phyloP scores from a whole-genome alignment of 1,140 invertebrate genomes.

The Potamilus streckersoni region DNA sequence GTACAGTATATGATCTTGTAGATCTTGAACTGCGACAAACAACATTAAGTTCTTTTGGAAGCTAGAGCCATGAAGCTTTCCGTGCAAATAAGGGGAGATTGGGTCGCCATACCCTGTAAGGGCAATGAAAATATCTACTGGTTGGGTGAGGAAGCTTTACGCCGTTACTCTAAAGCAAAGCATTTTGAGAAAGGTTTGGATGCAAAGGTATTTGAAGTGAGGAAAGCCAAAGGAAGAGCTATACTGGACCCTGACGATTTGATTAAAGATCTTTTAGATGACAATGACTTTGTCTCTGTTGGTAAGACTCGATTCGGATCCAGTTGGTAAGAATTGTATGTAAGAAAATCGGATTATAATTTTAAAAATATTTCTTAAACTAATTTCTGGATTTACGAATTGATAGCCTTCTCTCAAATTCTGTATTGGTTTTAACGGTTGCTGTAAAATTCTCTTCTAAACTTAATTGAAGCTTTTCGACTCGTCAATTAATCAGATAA shows the following conservation, averaged over 20 bases:
- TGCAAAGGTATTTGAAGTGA: constrained; percentile 71
- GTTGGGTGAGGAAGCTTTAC: constrained; percentile 74
- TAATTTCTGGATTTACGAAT: too few species aligned
- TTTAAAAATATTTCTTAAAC: too few species aligned
- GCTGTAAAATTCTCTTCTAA: too few species aligned
- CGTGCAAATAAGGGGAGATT: constrained; percentile 74
- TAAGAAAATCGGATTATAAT: too few species aligned
- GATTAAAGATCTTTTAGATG: constrained; percentile 73
- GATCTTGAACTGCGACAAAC: too few species aligned
- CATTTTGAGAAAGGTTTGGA: constrained; percentile 41
- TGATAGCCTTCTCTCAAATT: too few species aligned
- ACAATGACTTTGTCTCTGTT: constrained; percentile 77
- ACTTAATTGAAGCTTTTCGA: too few species aligned
- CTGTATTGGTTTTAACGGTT: too few species aligned
- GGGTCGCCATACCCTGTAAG: constrained; percentile 76
- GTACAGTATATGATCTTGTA: too few species aligned
- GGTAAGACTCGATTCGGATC: constrained; percentile 65
- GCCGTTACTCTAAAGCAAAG: constrained; percentile 68
- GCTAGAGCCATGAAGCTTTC: constrained; percentile 73
- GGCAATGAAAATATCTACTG: constrained; percentile 69
- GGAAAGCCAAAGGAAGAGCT: constrained; percentile 75
- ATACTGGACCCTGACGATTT: constrained; percentile 74
- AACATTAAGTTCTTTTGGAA: too few species aligned
- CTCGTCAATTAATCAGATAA: too few species aligned
- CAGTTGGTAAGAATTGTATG: too few species aligned